A percentile compares a stretch with the other conserved stretches of the same genome.
These are phyloP conservation scores for Serripes groenlandicus DNA, from an alignment of 2,888 invertebrate species.

Conservation along the genomic window DNA sequence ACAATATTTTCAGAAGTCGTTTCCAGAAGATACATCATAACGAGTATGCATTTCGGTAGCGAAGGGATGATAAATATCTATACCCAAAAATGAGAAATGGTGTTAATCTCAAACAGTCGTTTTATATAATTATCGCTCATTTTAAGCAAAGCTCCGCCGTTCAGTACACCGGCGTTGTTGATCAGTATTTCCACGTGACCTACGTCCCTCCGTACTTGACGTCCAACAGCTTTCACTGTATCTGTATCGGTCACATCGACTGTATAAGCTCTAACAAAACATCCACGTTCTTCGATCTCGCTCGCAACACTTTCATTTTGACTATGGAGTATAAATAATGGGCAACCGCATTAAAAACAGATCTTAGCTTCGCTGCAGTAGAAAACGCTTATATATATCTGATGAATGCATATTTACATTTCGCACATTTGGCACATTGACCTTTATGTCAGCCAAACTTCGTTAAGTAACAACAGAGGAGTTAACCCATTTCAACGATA, in stretches of 20 bases:
- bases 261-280: slow-evolving; percentile 71
- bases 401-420: no score
- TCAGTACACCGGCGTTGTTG: slow-evolving; percentile 80
- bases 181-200: slow-evolving; percentile 83
- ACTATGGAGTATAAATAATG: no score
- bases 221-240: slow-evolving; percentile 69
- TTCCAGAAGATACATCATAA: no score
- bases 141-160: slow-evolving; percentile 75
- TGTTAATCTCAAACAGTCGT: slow-evolving; percentile 79
- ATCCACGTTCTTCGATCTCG: slow-evolving; percentile 72
- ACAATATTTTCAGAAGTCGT: no score
- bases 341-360: no score
- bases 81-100: slow-evolving; percentile 81
- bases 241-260: slow-evolving; percentile 80
- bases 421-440: no score
- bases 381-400: no score
- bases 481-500: no score
- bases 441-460: no score
- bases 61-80: neutral
- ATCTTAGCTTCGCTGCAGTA: no score
- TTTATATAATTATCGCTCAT: slow-evolving; percentile 74
- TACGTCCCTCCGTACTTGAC: slow-evolving; percentile 70
- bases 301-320: slow-evolving; percentile 75
- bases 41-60: no score
- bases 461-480: no score